A percentile compares a stretch with the other conserved stretches of the same genome.
Conservation (phyloP, 2,797 vertebrate species). For the Merluccius polli region DNA sequence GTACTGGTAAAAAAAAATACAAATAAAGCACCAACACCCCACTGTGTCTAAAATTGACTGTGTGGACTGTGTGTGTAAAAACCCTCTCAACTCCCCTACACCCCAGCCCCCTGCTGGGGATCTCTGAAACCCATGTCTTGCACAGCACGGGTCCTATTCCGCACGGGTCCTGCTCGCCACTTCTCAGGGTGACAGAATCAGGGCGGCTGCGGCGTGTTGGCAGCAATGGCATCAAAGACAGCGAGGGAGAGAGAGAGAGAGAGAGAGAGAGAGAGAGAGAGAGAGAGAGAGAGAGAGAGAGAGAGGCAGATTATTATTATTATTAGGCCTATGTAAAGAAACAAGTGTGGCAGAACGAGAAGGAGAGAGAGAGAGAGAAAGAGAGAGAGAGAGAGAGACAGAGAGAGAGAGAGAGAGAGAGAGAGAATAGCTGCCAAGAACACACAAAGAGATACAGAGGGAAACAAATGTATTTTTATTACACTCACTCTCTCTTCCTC, state of each 20-base stretch:
- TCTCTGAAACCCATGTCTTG: not conserved
- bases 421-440: constrained; percentile 21
- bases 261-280: constrained; percentile 60
- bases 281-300: constrained; percentile 26
- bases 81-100: not conserved
- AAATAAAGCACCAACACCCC: not conserved
- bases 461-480: constrained; percentile 43
- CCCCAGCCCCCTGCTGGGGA: not conserved
- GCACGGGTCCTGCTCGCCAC: no score
- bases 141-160: not conserved
- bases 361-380: no score
- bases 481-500: constrained; percentile 40
- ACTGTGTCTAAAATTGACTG: not conserved
- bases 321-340: no score
- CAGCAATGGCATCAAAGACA: constrained; percentile 55
- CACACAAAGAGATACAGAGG: constrained; percentile 36
- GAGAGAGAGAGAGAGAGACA: no score
- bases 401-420: no score
- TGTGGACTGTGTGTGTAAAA: not conserved
- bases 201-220: constrained; percentile 46
- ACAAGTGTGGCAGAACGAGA: no score
- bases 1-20: no score
- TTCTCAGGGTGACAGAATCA: constrained; percentile 59
- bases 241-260: constrained; percentile 49
- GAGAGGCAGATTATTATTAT: constrained; percentile 11